Evolutionary conservation across 2,113 vertebrate genomes (phyloP), one percentile per base, ranked within the genome.

Genomic region (Hipposideros armiger): DNA sequence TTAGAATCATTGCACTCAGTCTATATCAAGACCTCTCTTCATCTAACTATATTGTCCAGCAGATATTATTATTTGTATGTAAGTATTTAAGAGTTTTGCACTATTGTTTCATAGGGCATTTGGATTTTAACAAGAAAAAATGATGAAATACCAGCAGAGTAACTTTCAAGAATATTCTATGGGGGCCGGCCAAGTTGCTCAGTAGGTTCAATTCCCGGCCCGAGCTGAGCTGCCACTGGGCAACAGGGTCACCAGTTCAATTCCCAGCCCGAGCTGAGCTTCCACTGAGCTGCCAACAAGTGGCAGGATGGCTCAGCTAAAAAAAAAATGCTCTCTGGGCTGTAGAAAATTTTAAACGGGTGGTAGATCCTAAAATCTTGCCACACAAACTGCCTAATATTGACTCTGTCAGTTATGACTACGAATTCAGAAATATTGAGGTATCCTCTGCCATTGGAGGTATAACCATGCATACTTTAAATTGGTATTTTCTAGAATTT

Each of bases 371-470:
- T 7, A 74, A 94, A 92, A 26, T 42, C 24, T n/a, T 94, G 45
- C 10, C 32, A 64, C 13, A 26, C 56, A 7, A 19, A 58, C 5
- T 28, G 58, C 1, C 9, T 52, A 20, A 22, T 16, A 30, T n/a
- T 80, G 40, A 90, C 32, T 45, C 26, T 60, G 5, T 90, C 30
- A 40, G 9, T 67, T 62, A 26, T 81, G 42, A 62, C 4, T 15
- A 60, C 17, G 78, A 66, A 80, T 54, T 1, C 15, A 86, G 4
- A 6, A 93, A 50, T 11, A 32, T 52, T 56, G 0, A 78, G 4
- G 0, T n/a, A 42, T 14, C 5, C 1, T 47, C 22, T 60, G 30
- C 0, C 11, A 42, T 3, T 42, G 16, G 2, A 70, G 5, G 5
- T 70, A 0, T 14, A 85, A 52, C 17, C 32, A 32, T 24, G 1